Base-by-base conservation (phyloP, 2,797 vertebrate species). In the Typhlichthys eigenmanni region DNA sequence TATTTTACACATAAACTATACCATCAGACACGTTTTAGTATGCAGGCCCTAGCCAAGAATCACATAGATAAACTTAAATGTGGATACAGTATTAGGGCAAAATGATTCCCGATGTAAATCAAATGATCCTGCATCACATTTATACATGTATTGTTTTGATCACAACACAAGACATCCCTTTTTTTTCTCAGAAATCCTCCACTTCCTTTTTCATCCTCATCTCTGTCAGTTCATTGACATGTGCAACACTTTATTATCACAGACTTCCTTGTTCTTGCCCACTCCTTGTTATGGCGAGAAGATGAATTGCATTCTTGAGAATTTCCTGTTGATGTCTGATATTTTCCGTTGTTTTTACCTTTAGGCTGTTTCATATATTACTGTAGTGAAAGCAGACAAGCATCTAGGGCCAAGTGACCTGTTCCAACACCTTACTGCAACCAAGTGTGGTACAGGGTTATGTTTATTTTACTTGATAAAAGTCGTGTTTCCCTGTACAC, bases 251-350 rank as follows among this genome's bases (percentile, higher is more conserved):
- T 78, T 47, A 0, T 68, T 66, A 58, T 79, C 72, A 62, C 62
- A 49, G 1, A 14, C 74, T 82, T 89, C 79, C 74, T 81, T 49
- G 53, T 77, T 83, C 58, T 73, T 69, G 59, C 49, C 62, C 58
- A 54, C 17, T 74, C 47, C 16, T 29, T 67, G 55, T 49, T 11
- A 49, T 24, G 34, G 19, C 17, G 4, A 50, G 58, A 76, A 76
- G 68, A 79, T 70, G 19, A 82, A 76, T 62, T 68, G 47, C 54
- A 57, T 19, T 47, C 38, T 69, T 68, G 32, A 74, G 78, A 77
- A 81, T 84, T 75, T 88, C 84, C 76, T 70, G 82, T 72, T 78
- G 56, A 75, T 69, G 70, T 76, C 64, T 75, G 16, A 66, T 69
- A 64, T 67, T 81, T 81, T 65, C n/a, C 16, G 32, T 55, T 55